Percentiles rank a stretch among this genome's conserved stretches.
These are phyloP conservation scores for Xestia rhomboidea DNA, from an alignment of 2,888 invertebrate genomes.

Conservation along the genomic window DNA sequence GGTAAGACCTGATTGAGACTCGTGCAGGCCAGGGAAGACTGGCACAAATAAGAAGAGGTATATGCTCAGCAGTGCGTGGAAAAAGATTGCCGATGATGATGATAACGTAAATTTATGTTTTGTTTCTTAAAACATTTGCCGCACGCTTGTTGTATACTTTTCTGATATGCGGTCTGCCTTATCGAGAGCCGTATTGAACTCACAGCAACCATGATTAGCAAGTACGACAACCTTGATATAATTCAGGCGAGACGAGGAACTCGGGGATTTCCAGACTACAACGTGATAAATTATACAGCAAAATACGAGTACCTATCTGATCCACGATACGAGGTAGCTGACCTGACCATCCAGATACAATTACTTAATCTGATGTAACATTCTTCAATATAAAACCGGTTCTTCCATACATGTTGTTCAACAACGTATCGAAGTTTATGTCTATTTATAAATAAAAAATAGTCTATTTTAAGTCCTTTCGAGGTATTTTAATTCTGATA, in stretches of 20 bases:
- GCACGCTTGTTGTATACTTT: not conserved
- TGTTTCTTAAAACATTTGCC: not conserved
- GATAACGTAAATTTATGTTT: fast-evolving
- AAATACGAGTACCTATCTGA: not conserved
- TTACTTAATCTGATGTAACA: conserved; percentile 2
- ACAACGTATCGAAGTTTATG: not conserved
- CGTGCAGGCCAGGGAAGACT: not conserved
- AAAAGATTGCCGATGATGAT: not conserved
- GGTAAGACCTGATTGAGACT: not conserved
- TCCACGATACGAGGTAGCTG: not conserved
- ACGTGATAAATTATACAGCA: not conserved
- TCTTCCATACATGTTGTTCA: not conserved
- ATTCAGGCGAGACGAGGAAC: not conserved
- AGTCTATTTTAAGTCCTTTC: not conserved
- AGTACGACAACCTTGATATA: not conserved
- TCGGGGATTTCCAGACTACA: not conserved
- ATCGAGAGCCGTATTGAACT: not conserved
- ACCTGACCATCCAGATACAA: not conserved
- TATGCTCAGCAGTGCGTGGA: not conserved
- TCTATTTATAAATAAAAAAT: not conserved
- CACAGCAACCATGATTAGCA: not conserved
- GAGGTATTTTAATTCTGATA: not conserved
- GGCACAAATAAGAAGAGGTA: not conserved
- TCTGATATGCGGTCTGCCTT: not conserved
- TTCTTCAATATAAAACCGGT: not conserved